Conservation (phyloP, 2,113 vertebrate species). For the Noturus placidus region DNA sequence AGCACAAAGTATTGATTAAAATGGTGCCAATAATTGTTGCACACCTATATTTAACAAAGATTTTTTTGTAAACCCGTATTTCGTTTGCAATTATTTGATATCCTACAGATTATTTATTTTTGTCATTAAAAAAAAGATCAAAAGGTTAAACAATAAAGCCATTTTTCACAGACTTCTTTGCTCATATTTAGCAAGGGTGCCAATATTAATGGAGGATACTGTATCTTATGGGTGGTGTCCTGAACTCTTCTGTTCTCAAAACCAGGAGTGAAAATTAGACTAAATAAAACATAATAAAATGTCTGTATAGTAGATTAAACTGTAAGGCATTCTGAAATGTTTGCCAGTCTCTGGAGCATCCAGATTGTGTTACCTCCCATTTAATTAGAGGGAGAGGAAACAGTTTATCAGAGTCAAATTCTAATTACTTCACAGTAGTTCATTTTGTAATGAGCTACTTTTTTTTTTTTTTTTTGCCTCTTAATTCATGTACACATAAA, state of each 20-base stretch:
- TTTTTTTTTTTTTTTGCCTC: background rate
- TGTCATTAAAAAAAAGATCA: too few relatives aligned
- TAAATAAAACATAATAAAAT: background rate
- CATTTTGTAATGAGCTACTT: background rate
- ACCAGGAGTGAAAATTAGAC: constrained; percentile 5
- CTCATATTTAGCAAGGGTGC: too few relatives aligned
- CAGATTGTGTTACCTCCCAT: constrained; percentile 18
- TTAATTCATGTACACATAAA: background rate
- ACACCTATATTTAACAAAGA: too few relatives aligned
- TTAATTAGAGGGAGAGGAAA: constrained; percentile 29
- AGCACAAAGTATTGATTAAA: too few relatives aligned
- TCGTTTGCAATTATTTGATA: too few relatives aligned
- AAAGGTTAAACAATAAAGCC: too few relatives aligned
- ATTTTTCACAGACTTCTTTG: too few relatives aligned
- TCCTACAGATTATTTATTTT: too few relatives aligned
- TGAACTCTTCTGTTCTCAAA: background rate
- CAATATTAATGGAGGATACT: too few relatives aligned
- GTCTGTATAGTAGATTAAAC: background rate
- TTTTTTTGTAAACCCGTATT: too few relatives aligned
- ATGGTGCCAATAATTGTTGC: too few relatives aligned
- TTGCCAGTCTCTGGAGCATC: constrained; percentile 12
- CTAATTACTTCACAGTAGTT: background rate
- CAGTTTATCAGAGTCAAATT: constrained; percentile 16
- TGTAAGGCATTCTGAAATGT: constrained; percentile 4
- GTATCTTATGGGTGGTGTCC: background rate